Base-by-base conservation (phyloP, 2,888 invertebrate genomes). In the Ditula angustiorana region DNA sequence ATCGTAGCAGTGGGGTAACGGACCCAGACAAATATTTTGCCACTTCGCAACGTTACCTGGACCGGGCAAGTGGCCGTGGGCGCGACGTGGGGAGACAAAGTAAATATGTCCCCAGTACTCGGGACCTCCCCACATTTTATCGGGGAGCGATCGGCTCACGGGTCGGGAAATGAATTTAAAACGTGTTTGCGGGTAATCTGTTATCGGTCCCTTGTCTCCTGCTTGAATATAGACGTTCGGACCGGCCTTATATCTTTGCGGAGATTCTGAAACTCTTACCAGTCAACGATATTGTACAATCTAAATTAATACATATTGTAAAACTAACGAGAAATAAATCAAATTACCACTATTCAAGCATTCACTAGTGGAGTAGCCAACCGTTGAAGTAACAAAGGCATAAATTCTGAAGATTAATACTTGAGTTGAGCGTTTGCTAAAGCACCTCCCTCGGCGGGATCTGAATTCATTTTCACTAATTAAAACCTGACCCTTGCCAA, bases 181-280 rank as follows among this genome's bases (percentile, higher is more conserved):
- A 91, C 92, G 91, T 92, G 92, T 92, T 92, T 92, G 92, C 87
- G 92, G 92, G 92, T 92, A 92, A 92, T 92, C 92, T 92, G 91
- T 92, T 92, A 92, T 91, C 92, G 91, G 92, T 90, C 92, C 91
- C 92, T 90, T 91, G 92, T 91, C 90, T 90, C 89, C 83, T 80
- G 82, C 83, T 81, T 79, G 87, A 88, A 92, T 90, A 89, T 89
- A 91, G 91, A 90, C 90, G 87, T 92, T 86, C 86, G 81, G 80
- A 75, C 80, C 75, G 76, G 76, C 73, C 82, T 80, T 86, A 85
- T 85, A 86, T 88, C 81, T 83, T 75, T 79, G 74, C 78, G 71
- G 83, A 83, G 87, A 90, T 88, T 89, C 84, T 76, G 80, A 77
- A 76, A 78, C 77, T 78, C 76, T 57, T 26, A 30, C 23, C 30